These are phyloP conservation scores for Druon quercuslanigerum DNA, from an alignment of 1,140 invertebrate genomes.

Conservation along the genomic window DNA sequence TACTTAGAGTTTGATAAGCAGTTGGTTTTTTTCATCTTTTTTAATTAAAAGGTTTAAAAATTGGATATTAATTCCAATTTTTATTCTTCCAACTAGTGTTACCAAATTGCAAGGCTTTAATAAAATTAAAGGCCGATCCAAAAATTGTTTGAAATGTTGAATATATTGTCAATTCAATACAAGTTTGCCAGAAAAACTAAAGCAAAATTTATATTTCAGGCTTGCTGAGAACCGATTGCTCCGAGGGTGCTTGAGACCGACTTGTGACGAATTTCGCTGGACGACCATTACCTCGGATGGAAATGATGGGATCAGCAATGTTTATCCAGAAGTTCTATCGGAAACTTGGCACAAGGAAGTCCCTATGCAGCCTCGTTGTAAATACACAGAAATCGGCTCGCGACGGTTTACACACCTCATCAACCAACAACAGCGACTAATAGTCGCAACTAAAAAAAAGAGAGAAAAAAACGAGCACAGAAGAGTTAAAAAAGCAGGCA, in stretches of 20 bases:
- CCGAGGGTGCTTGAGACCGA: slow-evolving; percentile 56
- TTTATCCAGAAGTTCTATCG: neutral
- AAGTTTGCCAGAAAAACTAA: neutral
- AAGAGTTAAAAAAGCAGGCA: slow-evolving; percentile 3
- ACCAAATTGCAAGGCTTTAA: no score
- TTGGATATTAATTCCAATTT: no score
- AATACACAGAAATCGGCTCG: slow-evolving; percentile 24
- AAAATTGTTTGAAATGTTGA: no score
- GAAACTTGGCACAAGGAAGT: slow-evolving; percentile 7
- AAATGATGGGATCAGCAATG: slow-evolving; percentile 33
- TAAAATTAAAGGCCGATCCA: no score
- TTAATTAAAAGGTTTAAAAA: no score
- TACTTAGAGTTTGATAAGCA: no score
- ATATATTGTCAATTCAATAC: neutral
- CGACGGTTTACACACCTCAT: slow-evolving; percentile 18
- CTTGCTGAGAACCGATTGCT: slow-evolving; percentile 54
- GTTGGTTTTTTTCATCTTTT: no score
- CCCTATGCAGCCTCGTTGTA: slow-evolving; percentile 17
- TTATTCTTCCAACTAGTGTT: no score
- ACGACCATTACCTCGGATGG: slow-evolving; percentile 2
- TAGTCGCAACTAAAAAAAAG: slow-evolving; percentile 14
- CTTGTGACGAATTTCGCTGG: slow-evolving; percentile 43
- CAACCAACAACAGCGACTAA: slow-evolving; percentile 9
- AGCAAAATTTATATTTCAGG: slow-evolving; percentile 42
- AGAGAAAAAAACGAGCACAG: slow-evolving; percentile 3